Conservation (phyloP, 2,888 invertebrate species). For the Arctia plantaginis region DNA sequence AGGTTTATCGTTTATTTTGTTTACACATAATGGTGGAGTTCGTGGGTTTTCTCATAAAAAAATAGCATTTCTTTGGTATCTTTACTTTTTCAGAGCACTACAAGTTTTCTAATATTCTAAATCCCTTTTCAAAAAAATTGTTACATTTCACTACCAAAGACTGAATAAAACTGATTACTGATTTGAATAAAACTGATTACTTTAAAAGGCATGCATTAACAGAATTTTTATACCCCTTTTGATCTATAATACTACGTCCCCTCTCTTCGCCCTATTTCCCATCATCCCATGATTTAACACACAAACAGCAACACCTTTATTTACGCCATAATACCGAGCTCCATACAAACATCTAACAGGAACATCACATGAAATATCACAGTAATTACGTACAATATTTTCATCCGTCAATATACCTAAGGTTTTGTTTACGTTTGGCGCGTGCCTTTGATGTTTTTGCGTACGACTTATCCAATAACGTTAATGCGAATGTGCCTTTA, state of each 20-base stretch:
- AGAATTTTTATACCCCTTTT: background rate
- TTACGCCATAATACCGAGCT: slow-evolving; percentile 4
- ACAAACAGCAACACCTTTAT: slow-evolving; percentile 10
- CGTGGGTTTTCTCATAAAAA: background rate
- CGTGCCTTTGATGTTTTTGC: slow-evolving; percentile 74
- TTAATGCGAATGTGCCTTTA: slow-evolving; percentile 69
- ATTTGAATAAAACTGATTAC: slow-evolving; percentile 14
- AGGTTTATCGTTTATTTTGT: background rate
- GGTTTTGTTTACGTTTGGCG: slow-evolving; percentile 68
- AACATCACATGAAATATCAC: slow-evolving; percentile 59
- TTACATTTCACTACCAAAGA: background rate
- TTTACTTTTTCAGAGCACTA: background rate
- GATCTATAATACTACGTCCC: background rate
- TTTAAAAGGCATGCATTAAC: background rate
- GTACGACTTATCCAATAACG: slow-evolving; percentile 81
- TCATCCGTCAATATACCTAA: slow-evolving; percentile 62
- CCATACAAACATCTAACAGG: slow-evolving; percentile 38
- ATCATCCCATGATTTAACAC: slow-evolving; percentile 2
- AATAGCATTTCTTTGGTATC: background rate
- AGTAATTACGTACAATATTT: slow-evolving; percentile 70
- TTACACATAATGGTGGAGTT: background rate
- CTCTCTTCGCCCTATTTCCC: background rate
- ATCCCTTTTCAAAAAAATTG: too few relatives aligned
- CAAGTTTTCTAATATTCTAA: background rate
- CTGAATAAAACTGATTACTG: slow-evolving; percentile 15